These are phyloP conservation scores for Gasterosteus nipponicus DNA, from an alignment of 2,113 vertebrate genomes.

Conservation along the genomic window DNA sequence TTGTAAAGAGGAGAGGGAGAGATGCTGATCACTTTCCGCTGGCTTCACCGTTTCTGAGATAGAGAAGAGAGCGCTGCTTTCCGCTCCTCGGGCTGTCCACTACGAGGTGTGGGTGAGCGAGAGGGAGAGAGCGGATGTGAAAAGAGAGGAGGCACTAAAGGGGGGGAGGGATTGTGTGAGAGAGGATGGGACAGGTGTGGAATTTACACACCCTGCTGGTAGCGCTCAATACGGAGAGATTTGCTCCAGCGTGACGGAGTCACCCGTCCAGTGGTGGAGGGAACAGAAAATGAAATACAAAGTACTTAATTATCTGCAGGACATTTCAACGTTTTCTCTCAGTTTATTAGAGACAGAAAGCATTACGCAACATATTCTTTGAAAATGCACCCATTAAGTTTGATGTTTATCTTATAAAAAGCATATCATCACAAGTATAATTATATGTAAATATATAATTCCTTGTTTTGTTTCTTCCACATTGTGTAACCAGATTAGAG, in stretches of 20 bases:
- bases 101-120: slow-evolving; percentile 54
- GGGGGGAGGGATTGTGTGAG: slow-evolving; percentile 23
- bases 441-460: not conserved
- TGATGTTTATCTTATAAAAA: not conserved
- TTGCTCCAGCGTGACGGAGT: slow-evolving; percentile 62
- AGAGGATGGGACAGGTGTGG: slow-evolving; percentile 75
- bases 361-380: not conserved
- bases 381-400: not conserved
- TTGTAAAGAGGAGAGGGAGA: not conserved
- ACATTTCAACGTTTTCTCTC: not conserved
- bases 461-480: not conserved
- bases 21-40: not conserved
- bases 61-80: slow-evolving; percentile 37
- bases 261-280: slow-evolving; percentile 44
- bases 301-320: slow-evolving; percentile 2
- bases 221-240: slow-evolving; percentile 48
- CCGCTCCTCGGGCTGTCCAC: slow-evolving; percentile 55
- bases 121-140: slow-evolving; percentile 51
- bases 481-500: not conserved
- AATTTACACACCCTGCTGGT: slow-evolving; percentile 71
- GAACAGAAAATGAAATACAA: slow-evolving; percentile 19
- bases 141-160: slow-evolving; percentile 59
- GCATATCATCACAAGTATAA: not conserved
- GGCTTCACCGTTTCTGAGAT: slow-evolving; percentile 27
- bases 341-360: not conserved